These are phyloP conservation scores for Lasioglossum zephyrum DNA, from an alignment of 2,888 invertebrate species.

Conservation along the genomic window DNA sequence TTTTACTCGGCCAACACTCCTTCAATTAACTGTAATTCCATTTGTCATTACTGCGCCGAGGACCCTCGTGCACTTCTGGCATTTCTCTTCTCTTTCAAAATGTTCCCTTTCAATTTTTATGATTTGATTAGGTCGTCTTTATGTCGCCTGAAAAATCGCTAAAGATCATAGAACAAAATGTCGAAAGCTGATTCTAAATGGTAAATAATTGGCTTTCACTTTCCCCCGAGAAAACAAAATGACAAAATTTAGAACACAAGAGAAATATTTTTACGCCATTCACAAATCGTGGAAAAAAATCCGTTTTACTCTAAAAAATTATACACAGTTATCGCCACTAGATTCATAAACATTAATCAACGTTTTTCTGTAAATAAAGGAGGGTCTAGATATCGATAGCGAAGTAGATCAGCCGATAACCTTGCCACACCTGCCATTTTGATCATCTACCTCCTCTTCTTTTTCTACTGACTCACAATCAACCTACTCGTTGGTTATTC, in stretches of 20 bases:
- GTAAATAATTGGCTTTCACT: too few species aligned
- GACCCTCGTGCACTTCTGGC: neutral
- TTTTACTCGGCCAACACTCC: conserved; percentile 36
- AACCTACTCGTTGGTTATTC: neutral
- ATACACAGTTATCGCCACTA: too few species aligned
- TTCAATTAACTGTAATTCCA: conserved; percentile 32
- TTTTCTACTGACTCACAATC: neutral
- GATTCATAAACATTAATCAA: too few species aligned
- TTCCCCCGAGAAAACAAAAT: too few species aligned
- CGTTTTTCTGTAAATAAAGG: neutral
- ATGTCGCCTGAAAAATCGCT: too few species aligned
- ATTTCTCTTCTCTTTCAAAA: neutral
- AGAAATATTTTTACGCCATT: too few species aligned
- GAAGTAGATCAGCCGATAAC: conserved; percentile 42
- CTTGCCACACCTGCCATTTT: conserved; percentile 38
- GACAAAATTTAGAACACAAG: too few species aligned
- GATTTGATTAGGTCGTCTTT: too few species aligned
- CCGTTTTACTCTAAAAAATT: too few species aligned
- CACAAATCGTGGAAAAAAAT: too few species aligned
- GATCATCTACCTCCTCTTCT: conserved; percentile 33
- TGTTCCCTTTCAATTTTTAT: neutral
- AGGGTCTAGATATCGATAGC: neutral
- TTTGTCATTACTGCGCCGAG: neutral
- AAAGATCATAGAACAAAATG: too few species aligned
- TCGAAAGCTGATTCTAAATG: too few species aligned